Evolutionary conservation across 2,113 vertebrate genomes (phyloP), one percentile per base, ranked within the genome.

Genomic region (Plotosus lineatus): DNA sequence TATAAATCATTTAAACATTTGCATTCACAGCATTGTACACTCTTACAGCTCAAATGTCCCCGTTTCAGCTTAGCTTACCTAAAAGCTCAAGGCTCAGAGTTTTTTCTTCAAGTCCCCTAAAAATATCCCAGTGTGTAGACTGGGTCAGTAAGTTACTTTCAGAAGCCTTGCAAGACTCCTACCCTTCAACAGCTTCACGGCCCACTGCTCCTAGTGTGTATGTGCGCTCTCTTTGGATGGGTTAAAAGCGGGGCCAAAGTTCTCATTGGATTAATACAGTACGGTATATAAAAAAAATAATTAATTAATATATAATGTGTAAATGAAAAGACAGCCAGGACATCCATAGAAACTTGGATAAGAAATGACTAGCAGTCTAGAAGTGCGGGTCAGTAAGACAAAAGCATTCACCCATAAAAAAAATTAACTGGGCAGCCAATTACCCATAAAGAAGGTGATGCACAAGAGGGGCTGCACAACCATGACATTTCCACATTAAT

Each of bases 351-450:
- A 11, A n/a, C 38, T 26, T 44, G 65, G 44, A 68, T 68, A 68
- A 68, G n/a, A 68, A 44, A 68, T 68, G 38, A 68, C 4, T 23
- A 66, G 19, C 12, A 40, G 6, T 40, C 38, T 12, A 66, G 36
- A n/a, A 42, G 21, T n/a, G 23, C 44, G 38, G n/a, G 6, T 66
- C 31, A 44, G 26, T 15, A 44, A 44, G 23, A 44, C 23, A 68
- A 68, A 23, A n/a, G 23, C 40, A 68, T 68, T 6, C 23, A 68
- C 10, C 38, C n/a, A 68, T n/a, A 68, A 11, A 1, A 21, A 68
- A 68, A 68, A 68, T 42, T 68, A 68, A 44, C 42, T 42, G 38
- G 65, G 38, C 4, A 21, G 15, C 69, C 69, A 73, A 33, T 73
- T 73, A 73, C 33, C 46, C 50, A 36, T 4, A 51, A 71, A 31